Percentiles rank a stretch among this genome's conserved stretches.
Evolutionary conservation across 2,888 invertebrate genomes (phyloP).

Genomic region (Nomada ferruginata): DNA sequence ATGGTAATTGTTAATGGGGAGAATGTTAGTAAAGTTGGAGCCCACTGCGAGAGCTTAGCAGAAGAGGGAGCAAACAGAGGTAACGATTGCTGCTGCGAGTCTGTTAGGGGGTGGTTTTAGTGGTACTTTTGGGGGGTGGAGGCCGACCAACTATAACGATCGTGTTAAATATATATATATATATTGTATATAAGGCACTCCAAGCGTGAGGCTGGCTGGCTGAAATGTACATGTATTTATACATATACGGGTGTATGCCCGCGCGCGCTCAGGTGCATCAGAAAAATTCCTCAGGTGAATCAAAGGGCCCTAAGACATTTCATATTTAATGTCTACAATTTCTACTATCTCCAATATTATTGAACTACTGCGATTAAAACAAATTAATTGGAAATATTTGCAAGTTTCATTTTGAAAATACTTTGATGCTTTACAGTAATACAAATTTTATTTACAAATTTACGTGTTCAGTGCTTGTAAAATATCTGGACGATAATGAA

Average conservation of each 20-base stretch:
- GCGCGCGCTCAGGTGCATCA: background rate
- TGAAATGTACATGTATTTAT: constrained; percentile 76
- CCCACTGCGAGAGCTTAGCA: constrained; percentile 33
- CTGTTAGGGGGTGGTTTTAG: constrained; percentile 78
- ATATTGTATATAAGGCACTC: constrained; percentile 75
- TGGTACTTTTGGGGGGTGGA: constrained; percentile 57
- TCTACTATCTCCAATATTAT: no score
- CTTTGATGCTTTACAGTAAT: no score
- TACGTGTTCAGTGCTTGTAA: no score
- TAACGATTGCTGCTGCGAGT: constrained; percentile 63
- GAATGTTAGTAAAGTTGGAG: constrained; percentile 45
- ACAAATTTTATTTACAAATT: no score
- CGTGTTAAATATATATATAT: constrained; percentile 60
- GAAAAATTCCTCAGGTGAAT: background rate
- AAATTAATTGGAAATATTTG: no score
- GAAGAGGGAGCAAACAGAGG: constrained; percentile 48
- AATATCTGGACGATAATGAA: no score
- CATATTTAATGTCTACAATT: no score
- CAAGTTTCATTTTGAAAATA: no score
- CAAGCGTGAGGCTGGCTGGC: constrained; percentile 81
- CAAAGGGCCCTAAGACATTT: no score
- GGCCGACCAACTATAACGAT: constrained; percentile 63
- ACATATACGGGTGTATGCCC: constrained; percentile 60
- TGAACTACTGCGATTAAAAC: no score
- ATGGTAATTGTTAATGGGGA: constrained; percentile 45